Conservation (phyloP, 2,797 vertebrate species). For the Leucoraja ocellata region DNA sequence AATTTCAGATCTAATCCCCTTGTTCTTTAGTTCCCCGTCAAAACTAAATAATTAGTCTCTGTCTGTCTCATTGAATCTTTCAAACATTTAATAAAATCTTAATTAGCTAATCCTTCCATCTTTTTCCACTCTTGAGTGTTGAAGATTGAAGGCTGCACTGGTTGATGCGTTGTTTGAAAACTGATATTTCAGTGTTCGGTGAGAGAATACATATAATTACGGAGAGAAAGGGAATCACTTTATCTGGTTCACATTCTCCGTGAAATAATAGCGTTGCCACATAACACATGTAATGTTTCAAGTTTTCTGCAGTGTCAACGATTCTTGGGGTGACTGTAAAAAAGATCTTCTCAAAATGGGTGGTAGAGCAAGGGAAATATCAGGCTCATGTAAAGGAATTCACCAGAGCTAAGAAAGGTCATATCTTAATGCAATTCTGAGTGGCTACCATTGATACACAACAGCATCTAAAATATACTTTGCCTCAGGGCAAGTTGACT, state of each 20-base stretch:
- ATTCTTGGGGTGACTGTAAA: not conserved
- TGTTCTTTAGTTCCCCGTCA: not conserved
- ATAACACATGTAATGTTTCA: not conserved
- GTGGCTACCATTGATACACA: not conserved
- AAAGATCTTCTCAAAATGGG: not conserved
- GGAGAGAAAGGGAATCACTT: not conserved
- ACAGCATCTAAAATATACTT: not conserved
- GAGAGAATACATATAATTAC: not conserved
- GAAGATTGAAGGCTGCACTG: not conserved
- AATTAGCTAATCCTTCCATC: not conserved
- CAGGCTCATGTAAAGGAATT: not conserved
- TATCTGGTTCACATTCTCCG: not conserved
- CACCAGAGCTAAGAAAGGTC: not conserved
- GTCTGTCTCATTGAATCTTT: not conserved
- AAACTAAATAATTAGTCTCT: not conserved
- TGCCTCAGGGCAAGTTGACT: conserved; percentile 19
- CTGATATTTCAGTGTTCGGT: not conserved
- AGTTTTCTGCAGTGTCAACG: not conserved
- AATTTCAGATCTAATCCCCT: not conserved
- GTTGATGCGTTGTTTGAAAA: not conserved
- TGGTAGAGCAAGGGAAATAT: not conserved
- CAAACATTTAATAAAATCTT: not conserved
- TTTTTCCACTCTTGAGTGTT: not conserved
- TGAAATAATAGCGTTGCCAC: not conserved
- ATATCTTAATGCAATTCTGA: not conserved